A percentile compares a stretch with the other conserved stretches of the same genome.
phyloP scores from a whole-genome alignment of 2,888 invertebrate species.

The Heliconius hortense region DNA sequence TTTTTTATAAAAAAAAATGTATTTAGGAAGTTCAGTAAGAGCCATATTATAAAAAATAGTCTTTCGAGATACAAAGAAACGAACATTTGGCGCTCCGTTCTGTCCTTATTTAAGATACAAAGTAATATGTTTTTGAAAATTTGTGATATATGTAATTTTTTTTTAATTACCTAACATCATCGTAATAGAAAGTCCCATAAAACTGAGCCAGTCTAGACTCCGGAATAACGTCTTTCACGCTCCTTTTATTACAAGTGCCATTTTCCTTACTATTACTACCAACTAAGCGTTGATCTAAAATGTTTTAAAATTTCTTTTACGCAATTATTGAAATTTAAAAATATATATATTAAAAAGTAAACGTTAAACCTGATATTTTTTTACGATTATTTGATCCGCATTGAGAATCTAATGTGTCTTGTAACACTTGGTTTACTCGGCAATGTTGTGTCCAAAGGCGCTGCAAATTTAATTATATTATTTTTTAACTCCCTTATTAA shows the following conservation, averaged over 20 bases:
- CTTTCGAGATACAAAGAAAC: no score
- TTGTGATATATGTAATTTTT: background rate
- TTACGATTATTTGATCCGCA: constrained; percentile 62
- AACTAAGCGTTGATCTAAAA: constrained; percentile 34
- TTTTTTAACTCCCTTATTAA: background rate
- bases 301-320: constrained; percentile 10
- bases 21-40: no score
- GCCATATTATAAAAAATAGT: no score
- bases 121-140: background rate
- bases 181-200: constrained; percentile 82
- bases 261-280: constrained; percentile 55
- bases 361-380: constrained; percentile 59
- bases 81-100: no score
- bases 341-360: background rate
- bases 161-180: constrained; percentile 64
- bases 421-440: constrained; percentile 71
- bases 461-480: constrained; percentile 53
- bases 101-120: no score
- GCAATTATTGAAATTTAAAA: background rate
- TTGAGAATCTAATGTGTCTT: constrained; percentile 65
- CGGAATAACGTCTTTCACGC: constrained; percentile 85
- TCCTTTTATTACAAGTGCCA: constrained; percentile 65
- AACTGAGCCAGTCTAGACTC: constrained; percentile 83
- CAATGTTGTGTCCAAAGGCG: constrained; percentile 77
- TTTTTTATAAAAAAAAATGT: no score